Evolutionary conservation across 1,140 invertebrate genomes (phyloP), one percentile per base, ranked within the genome.

Genomic region (Tetramorium alpestre): DNA sequence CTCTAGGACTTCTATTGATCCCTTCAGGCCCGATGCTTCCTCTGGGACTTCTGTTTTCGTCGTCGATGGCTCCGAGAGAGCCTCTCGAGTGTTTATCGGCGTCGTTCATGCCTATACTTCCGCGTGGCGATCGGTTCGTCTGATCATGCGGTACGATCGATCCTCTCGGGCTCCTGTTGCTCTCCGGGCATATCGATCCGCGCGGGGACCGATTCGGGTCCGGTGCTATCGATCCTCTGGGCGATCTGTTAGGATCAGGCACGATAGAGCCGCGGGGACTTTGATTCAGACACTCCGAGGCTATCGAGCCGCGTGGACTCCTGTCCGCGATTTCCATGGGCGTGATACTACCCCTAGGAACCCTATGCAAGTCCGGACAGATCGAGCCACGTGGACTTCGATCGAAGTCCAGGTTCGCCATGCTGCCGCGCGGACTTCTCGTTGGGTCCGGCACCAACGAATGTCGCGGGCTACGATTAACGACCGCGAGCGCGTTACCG

Each of bases 301-400:
- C 95, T 88, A 97, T 95, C 64, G 96, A 96, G 1, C 96, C 97
- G 67, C 97, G 92, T 0, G 97, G 97, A 94, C 96, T 97, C 0
- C 88, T 85, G 16, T 90, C 88, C 0, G 18, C 86, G n/a, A 93
- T 28, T 2, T 95, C 95, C 25, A 94, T 90, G 7, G 95, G 94
- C 0, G 94, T 93, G 16, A 94, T 93, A 33, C 96, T 97, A 86
- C 96, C 96, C 28, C 97, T 94, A 0, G 96, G 96, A 92, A 96
- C 96, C 84, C 96, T 94, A 0, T 95, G 94, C 11, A 93, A 25
- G 0, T 93, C 92, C 0, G 96, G 96, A 62, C 96, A 96, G 49
- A 97, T 96, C 16, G 97, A 97, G 1, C 97, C 97, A 54, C 97
- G 93, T 11, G 96, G 97, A 93, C 96, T 97, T 56, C 96, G 93